Conservation (phyloP, 2,888 invertebrate genomes). For the Carabus problematicus region DNA sequence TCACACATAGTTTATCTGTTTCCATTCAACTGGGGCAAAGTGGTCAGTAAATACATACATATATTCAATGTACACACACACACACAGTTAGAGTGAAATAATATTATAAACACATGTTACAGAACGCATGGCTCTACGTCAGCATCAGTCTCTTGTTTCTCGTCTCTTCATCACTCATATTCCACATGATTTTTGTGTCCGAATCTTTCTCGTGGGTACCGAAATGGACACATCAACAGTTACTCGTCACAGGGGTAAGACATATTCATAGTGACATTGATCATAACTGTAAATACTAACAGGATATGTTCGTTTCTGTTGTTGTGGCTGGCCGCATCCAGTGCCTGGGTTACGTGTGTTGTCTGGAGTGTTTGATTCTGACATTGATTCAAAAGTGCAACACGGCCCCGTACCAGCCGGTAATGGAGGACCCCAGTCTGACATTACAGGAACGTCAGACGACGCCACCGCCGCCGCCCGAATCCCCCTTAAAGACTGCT, state of each 20-base stretch:
- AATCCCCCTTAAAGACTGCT: slow-evolving; percentile 51
- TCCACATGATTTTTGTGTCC: slow-evolving; percentile 72
- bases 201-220: slow-evolving; percentile 74
- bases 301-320: not conserved
- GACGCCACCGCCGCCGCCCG: slow-evolving; percentile 49
- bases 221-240: slow-evolving; percentile 74
- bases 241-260: slow-evolving; percentile 71
- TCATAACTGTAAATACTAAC: not conserved
- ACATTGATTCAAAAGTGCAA: slow-evolving; percentile 67
- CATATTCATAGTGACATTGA: slow-evolving; percentile 3
- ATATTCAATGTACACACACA: too few relatives aligned
- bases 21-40: slow-evolving; percentile 80
- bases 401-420: slow-evolving; percentile 66
- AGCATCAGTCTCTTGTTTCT: slow-evolving; percentile 75
- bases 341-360: slow-evolving; percentile 70
- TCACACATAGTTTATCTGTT: slow-evolving; percentile 80
- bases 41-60: slow-evolving; percentile 66
- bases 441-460: slow-evolving; percentile 60
- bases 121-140: slow-evolving; percentile 78
- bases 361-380: slow-evolving; percentile 66
- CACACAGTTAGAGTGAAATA: too few relatives aligned
- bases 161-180: slow-evolving; percentile 72
- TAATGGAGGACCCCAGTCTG: slow-evolving; percentile 69
- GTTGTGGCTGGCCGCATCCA: slow-evolving; percentile 47
- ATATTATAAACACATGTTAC: slow-evolving; percentile 49